Evolutionary conservation across 2,797 vertebrate genomes (phyloP), one percentile per base, ranked within the genome.

Genomic region (Lerista edwardsae): DNA sequence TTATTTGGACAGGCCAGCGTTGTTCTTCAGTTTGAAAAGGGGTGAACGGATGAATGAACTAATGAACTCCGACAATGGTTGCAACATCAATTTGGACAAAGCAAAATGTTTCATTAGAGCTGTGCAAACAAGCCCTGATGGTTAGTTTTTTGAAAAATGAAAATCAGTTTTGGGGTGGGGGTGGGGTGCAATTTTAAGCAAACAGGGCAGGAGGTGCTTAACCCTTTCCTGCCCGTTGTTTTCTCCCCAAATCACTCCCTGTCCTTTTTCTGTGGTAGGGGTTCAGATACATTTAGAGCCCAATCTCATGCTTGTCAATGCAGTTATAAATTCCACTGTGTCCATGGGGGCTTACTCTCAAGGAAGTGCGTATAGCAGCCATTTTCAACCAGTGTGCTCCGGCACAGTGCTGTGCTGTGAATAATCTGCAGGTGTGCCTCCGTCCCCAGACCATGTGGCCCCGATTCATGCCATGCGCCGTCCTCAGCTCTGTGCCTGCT

Each of bases 91-190:
- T n/a, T n/a, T 84, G 86, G 73, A 82, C 72, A 84, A 83, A 92
- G 67, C 72, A 86, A 84, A 83, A 86, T 88, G 90, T 92, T 79
- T 92, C 94, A 87, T 88, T 87, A 91, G 4, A 82, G 67, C 83
- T 80, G 29, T 91, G 93, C 82, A 27, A 44, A 39, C 59, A 69
- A 57, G 5, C 6, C 17, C 25, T 36, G 51, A 41, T 75, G 62
- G 47, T 39, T 23, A 4, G 65, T 75, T 51, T 4, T 51, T 47
- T 5, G 11, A 47, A 47, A 47, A 31, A 62, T 39, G 36, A 25
- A 76, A 83, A 83, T 34, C 36, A 29, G 27, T 11, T 59, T 69
- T 25, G 29, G 4, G n/a, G n/a, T n/a, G n/a, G n/a, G n/a, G n/a
- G n/a, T n/a, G 2, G 19, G 47, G 36, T 76, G 29, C 72, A 23